Evolutionary conservation across 2,888 invertebrate genomes (phyloP), one percentile per base, ranked within the genome.

Genomic region (Sphaerophoria rueppellii): DNA sequence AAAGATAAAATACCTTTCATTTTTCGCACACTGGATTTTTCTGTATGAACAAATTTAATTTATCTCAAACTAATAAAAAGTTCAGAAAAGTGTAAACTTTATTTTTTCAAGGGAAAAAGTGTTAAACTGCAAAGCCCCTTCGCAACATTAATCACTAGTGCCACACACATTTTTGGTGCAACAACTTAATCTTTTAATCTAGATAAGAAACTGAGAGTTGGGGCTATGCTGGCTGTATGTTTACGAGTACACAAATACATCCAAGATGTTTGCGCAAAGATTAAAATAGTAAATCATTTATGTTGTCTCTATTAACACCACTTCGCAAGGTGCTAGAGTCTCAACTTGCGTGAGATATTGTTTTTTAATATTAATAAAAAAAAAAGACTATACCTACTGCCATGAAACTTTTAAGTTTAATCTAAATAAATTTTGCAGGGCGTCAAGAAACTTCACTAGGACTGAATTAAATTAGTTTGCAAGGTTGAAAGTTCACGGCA

Each of bases 201-300:
- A 81, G 85, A 85, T 85, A 85, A 77, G 76, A 85, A 76, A 85
- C 73, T 72, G 76, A 77, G 81, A 85, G 85, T 85, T 81, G 24
- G 24, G 24, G 24, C 24, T 24, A 85, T 77, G 81, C 76, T 81
- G 81, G 63, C 32, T 67, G 24, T 2, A 24, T 24, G 24, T 24
- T 2, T 2, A 24, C 24, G 24, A 24, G 40, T 37, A 14, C 73
- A 75, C 35, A 24, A 2, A 24, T 72, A 61, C 73, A 69, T 54
- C 63, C 58, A 35, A 77, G 73, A 74, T 70, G 85, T 81, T 81
- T 85, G 85, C 81, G 24, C 24, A 73, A 85, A 81, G 85, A 81
- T 81, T 85, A 85, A 85, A 85, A 76, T 76, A 85, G 73, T 85
- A 85, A 85, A 85, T 85, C 85, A 85, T 81, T 81, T 73, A 57